A percentile compares a stretch with the other conserved stretches of the same genome.
These are phyloP conservation scores for Lagenorhynchus albirostris DNA, from an alignment of 2,113 vertebrate genomes.

Conservation along the genomic window DNA sequence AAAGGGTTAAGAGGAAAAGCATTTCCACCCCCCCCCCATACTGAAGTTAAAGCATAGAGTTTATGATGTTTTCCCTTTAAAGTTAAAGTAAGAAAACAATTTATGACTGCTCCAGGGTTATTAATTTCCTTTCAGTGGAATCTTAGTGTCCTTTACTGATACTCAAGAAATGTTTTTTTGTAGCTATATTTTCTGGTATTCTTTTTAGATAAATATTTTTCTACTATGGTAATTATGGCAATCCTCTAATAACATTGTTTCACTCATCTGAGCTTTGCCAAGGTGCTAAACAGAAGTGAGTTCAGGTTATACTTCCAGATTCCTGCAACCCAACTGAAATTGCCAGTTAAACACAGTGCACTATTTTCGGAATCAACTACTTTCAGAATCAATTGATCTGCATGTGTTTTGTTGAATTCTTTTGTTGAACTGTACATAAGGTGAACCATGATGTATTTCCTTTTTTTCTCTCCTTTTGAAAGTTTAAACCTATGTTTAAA, in stretches of 20 bases:
- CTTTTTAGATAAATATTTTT: background rate
- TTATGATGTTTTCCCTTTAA: conserved; percentile 26
- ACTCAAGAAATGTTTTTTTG: background rate
- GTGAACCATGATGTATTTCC: background rate
- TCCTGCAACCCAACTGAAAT: background rate
- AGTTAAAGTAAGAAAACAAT: conserved; percentile 41
- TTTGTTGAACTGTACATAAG: background rate
- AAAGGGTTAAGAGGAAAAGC: background rate
- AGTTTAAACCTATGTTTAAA: background rate
- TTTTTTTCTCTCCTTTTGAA: background rate
- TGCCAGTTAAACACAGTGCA: background rate
- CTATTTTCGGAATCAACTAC: background rate
- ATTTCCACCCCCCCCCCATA: background rate
- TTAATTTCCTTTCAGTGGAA: conserved; percentile 46
- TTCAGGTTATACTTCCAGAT: background rate
- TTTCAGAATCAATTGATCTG: background rate
- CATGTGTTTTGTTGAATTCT: background rate
- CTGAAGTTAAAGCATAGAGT: background rate
- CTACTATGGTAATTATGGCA: background rate
- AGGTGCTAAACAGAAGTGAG: background rate
- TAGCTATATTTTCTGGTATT: background rate
- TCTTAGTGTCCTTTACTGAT: conserved; percentile 51
- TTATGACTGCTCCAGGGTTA: background rate
- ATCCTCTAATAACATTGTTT: background rate
- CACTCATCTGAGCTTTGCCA: background rate